Percentiles rank a stretch among this genome's conserved stretches.
phyloP scores from a whole-genome alignment of 2,888 invertebrate genomes.

The Limnephilus auricula region DNA sequence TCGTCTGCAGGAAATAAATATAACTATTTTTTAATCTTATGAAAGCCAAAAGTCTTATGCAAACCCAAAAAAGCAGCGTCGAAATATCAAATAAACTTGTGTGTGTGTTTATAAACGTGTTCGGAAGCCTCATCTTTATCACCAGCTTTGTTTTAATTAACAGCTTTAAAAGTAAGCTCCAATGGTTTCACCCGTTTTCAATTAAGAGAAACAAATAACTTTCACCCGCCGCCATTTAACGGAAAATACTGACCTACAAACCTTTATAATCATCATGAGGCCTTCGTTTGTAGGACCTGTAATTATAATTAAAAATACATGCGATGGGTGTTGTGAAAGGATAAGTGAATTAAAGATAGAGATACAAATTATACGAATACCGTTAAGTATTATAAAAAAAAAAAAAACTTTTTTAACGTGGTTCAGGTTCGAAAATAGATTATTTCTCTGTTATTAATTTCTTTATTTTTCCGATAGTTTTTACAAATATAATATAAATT shows the following conservation, averaged over 20 bases:
- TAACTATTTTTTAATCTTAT: too few relatives aligned
- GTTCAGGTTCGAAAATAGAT: too few relatives aligned
- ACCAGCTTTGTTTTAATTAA: not conserved
- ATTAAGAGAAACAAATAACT: not conserved
- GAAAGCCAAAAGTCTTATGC: not conserved
- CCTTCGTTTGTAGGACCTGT: not conserved
- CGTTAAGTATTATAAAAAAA: too few relatives aligned
- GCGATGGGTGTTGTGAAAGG: not conserved
- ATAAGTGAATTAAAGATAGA: not conserved
- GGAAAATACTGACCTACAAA: not conserved
- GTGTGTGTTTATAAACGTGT: not conserved
- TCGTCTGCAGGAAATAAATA: too few relatives aligned
- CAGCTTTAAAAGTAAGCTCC: not conserved
- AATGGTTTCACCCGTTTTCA: not conserved
- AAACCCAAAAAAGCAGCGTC: not conserved
- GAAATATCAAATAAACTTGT: not conserved
- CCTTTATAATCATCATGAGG: not conserved
- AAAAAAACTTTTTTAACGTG: too few relatives aligned
- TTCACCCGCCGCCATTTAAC: not conserved
- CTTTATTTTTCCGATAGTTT: too few relatives aligned
- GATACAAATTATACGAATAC: not conserved
- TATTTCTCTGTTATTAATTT: too few relatives aligned
- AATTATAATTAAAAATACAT: not conserved
- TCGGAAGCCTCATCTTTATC: not conserved
- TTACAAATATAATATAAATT: too few relatives aligned